Evolutionary conservation across 2,888 invertebrate species (phyloP), one percentile per base, ranked within the genome.

Genomic region (Syrista parreyssii): DNA sequence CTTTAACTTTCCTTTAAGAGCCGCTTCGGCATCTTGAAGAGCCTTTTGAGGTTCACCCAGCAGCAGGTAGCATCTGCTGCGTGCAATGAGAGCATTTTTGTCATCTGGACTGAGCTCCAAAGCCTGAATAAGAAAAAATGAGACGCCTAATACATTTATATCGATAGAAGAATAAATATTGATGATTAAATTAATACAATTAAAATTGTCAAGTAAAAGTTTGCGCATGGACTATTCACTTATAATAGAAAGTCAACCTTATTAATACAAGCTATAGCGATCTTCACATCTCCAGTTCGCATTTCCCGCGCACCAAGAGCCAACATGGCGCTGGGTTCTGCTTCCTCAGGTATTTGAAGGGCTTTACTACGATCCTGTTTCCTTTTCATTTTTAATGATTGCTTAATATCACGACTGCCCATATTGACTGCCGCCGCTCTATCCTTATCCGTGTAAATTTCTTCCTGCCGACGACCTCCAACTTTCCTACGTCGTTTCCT

Each of bases 371-470:
- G 93, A 88, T 97, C 97, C 81, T 96, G 95, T 83, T 95, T 95
- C 85, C 96, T 94, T 88, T 97, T 97, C 84, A 96, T 92, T 88
- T 94, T 96, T 82, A 97, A 91, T 68, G 96, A 96, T 83, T 96
- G 95, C 88, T 98, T 98, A 81, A 98, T 97, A 88, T 98, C 97
- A 81, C 94, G 95, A n/a, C 95, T 95, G 0, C 96, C 97, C 93
- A 96, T 90, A 87, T 97, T 96, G 30, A 97, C 97, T 0, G 97
- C 97, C 0, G 98, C 97, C 0, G 97, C 98, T 11, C 98, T 93
- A 89, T 97, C 97, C 88, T 98, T 98, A 89, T 98, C 98, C 32
- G 97, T 97, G 87, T 97, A 98, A 33, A 96, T 92, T 88, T 97
- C 97, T 84, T 97, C 97, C 79, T 92, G 88, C 0, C 89, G 84